Base-by-base conservation (phyloP, 2,888 invertebrate genomes). In the Clepsis dumicolana region DNA sequence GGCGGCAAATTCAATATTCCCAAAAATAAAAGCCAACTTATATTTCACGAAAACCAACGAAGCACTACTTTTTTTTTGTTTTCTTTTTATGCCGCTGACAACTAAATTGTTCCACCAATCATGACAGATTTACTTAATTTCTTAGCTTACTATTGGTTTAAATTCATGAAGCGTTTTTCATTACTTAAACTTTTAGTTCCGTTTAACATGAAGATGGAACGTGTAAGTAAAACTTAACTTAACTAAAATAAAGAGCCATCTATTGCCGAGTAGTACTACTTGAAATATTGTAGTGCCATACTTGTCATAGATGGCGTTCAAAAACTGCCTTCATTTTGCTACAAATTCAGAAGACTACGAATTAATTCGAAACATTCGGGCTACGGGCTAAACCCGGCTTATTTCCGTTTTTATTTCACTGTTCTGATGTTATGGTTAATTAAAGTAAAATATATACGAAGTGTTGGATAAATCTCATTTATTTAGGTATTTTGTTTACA, bases 191-290 rank as follows among this genome's bases (percentile, higher is more conserved):
- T 7, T 5, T n/a, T n/a, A n/a, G 21, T 8, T 24, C n/a, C 5
- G 0, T 5, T 27, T 35, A 48, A 35, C 24, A 4, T 16, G 1
- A 10, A 5, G 52, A n/a, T 60, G 59, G 41, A 60, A 16, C 14
- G 50, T 65, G 65, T 61, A 29, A 60, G 41, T 10, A 10, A 4
- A n/a, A 44, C 53, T 61, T 65, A n/a, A 44, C 53, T 61, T 65
- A 54, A 61, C 16, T 5, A 0, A 0, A 8, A 4, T 4, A 21
- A 56, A 7, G 41, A 53, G 65, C 53, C 60, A 60, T 60, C 65
- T 65, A 0, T 52, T 32, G 44, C 25, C 24, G 60, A 60, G 53
- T 65, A 65, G 65, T 25, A 4, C 8, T 21, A 56, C 8, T 44
- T 0, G 4, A 25, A 38, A 41, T 4, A 10, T 54, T 25, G 1